Evolutionary conservation across 2,797 vertebrate genomes (phyloP).

Genomic region (Fundulus diaphanus): DNA sequence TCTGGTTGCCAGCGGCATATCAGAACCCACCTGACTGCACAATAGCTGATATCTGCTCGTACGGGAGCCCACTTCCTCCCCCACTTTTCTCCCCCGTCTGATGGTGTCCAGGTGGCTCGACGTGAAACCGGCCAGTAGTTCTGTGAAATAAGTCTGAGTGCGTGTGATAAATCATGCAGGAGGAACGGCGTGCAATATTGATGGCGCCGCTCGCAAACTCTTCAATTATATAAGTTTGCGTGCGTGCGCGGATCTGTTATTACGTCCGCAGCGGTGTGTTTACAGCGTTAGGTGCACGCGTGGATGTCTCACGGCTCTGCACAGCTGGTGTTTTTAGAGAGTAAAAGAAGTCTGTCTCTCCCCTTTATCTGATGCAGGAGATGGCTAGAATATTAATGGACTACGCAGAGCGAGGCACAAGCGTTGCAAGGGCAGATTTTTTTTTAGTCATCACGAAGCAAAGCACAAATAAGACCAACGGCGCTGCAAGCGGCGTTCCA

Average conservation of each 20-base stretch:
- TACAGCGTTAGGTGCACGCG: slow-evolving; percentile 60
- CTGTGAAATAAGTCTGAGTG: slow-evolving; percentile 39
- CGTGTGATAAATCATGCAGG: slow-evolving; percentile 70
- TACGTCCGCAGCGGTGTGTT: slow-evolving; percentile 65
- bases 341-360: slow-evolving; percentile 76
- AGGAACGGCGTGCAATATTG: slow-evolving; percentile 70
- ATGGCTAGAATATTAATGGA: slow-evolving; percentile 79
- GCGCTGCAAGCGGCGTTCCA: slow-evolving; percentile 40
- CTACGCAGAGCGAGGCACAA: slow-evolving; percentile 49
- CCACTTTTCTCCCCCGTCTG: slow-evolving; percentile 23
- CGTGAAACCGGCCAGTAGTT: slow-evolving; percentile 38
- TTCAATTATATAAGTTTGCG: slow-evolving; percentile 76
- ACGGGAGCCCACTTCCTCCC: slow-evolving; percentile 46
- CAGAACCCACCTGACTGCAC: slow-evolving; percentile 70
- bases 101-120: slow-evolving; percentile 33
- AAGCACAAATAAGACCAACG: slow-evolving; percentile 45
- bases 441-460: slow-evolving; percentile 57
- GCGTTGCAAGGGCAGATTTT: slow-evolving; percentile 58
- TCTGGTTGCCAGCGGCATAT: slow-evolving; percentile 60
- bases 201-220: slow-evolving; percentile 64
- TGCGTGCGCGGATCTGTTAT: slow-evolving; percentile 62
- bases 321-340: slow-evolving; percentile 78
- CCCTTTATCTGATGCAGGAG: slow-evolving; percentile 70
- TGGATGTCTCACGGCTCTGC: slow-evolving; percentile 67
- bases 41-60: slow-evolving; percentile 59